Evolutionary conservation across 2,888 invertebrate genomes (phyloP), one percentile per base, ranked within the genome.

Genomic region (Liopterus haemorrhoidalis): DNA sequence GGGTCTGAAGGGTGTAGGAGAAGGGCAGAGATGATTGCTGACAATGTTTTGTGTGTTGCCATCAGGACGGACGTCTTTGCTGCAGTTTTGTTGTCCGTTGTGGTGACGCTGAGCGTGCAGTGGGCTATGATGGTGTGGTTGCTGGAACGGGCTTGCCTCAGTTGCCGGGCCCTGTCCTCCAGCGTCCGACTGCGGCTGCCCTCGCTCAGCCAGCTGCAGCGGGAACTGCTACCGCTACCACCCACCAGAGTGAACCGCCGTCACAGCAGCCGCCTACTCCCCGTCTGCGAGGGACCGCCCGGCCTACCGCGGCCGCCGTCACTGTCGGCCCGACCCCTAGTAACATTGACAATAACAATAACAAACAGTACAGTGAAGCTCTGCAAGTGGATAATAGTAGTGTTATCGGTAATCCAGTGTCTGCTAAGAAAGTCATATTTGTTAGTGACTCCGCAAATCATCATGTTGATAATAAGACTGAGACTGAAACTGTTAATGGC

Each of bases 21-120:
- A 16, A 18, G 9, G 6, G 15, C 8, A 30, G 6, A n/a, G 36
- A 4, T 6, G 41, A 8, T 39, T 8, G 31, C 20, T 46, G 39
- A 46, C 28, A 35, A 31, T 35, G 48, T 25, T 38, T 43, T 28
- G 47, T 55, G 40, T 59, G 49, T 61, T 56, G 58, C 58, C 55
- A 46, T 44, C 65, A 69, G 69, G 66, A 69, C 64, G 69, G 69
- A 62, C 61, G 62, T 61, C 62, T 69, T 61, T 68, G 68, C 66
- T 69, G 69, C 64, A 65, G 67, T 65, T 67, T 65, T 68, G 67
- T 65, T 67, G 60, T 64, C 65, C 58, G 63, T 67, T 69, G 69
- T 59, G 63, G 63, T 62, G 60, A 67, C 63, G 54, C 58, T 49
- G 55, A 59, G 65, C 60, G 59, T 59, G 59, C 67, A 58, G 59